These are phyloP conservation scores for Delichon dasypus DNA, from an alignment of 2,797 vertebrate species.

Conservation along the genomic window DNA sequence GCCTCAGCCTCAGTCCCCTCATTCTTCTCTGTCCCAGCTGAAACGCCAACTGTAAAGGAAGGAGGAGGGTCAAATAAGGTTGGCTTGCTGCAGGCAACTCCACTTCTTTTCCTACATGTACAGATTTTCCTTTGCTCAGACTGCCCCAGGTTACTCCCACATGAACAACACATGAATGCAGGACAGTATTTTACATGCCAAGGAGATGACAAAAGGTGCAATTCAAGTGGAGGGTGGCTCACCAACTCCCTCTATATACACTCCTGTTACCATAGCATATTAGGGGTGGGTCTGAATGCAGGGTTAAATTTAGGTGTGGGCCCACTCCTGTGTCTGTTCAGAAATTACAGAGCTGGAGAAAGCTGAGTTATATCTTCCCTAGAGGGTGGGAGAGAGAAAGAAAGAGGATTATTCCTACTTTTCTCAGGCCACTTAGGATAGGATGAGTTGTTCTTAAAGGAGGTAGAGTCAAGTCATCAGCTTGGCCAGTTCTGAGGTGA, in stretches of 20 bases:
- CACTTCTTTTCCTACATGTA: slow-evolving; percentile 31
- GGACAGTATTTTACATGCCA: neutral
- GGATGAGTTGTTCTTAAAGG: neutral
- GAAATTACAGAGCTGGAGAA: neutral
- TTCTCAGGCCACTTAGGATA: neutral
- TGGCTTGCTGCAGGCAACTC: neutral
- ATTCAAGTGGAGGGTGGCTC: neutral
- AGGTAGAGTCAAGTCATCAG: neutral
- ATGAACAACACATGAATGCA: neutral
- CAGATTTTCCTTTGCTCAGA: slow-evolving; percentile 38
- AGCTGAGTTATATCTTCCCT: neutral
- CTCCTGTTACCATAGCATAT: neutral
- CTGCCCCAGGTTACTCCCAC: slow-evolving; percentile 16
- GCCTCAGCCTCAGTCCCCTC: neutral
- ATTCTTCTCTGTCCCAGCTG: neutral
- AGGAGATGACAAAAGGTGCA: neutral
- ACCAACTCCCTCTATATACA: neutral
- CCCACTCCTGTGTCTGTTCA: neutral
- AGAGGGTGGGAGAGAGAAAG: neutral
- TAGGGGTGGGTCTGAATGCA: neutral
- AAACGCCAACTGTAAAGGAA: slow-evolving; percentile 32
- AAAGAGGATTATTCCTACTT: neutral
- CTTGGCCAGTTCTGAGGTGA: neutral
- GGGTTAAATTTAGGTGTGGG: neutral
- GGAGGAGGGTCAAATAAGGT: slow-evolving; percentile 49